phyloP scores from a whole-genome alignment of 2,888 invertebrate species.

The Choreutis nemorana region DNA sequence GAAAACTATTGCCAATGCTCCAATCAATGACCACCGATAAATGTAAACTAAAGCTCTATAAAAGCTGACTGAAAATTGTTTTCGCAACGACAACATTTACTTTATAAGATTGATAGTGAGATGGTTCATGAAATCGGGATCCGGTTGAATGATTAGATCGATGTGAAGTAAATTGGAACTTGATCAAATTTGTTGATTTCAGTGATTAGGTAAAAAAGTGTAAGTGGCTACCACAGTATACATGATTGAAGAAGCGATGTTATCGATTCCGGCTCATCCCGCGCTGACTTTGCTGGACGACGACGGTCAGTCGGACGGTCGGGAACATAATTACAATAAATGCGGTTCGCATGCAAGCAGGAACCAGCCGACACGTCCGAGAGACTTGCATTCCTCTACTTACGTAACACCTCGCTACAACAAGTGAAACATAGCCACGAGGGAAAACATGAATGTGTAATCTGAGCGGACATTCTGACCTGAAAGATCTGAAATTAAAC shows the following conservation, averaged over 20 bases:
- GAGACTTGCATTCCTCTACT: constrained; percentile 36
- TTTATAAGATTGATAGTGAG: too few species aligned
- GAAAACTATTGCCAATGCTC: constrained; percentile 42
- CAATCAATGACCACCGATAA: constrained; percentile 32
- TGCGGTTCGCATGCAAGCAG: constrained; percentile 46
- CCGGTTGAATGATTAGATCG: too few species aligned
- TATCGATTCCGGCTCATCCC: constrained; percentile 32
- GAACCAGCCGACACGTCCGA: constrained; percentile 29
- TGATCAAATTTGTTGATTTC: too few species aligned
- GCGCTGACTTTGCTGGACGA: not conserved
- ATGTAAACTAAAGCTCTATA: too few species aligned
- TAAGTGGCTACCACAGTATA: constrained; percentile 18
- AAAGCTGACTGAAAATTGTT: constrained; percentile 1
- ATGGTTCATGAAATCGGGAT: constrained; percentile 1
- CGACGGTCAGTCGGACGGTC: constrained; percentile 31
- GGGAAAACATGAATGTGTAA: not conserved
- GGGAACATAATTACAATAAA: constrained; percentile 54
- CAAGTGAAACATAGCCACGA: not conserved
- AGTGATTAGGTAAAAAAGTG: constrained; percentile 16
- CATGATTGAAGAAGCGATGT: constrained; percentile 32
- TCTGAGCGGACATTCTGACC: too few species aligned
- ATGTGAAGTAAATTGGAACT: too few species aligned
- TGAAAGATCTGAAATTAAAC: too few species aligned
- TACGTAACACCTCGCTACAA: constrained; percentile 29
- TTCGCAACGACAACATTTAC: too few species aligned